Evolutionary conservation across 2,797 vertebrate genomes (phyloP), one percentile per base, ranked within the genome.

Genomic region (Alfaro cultratus): DNA sequence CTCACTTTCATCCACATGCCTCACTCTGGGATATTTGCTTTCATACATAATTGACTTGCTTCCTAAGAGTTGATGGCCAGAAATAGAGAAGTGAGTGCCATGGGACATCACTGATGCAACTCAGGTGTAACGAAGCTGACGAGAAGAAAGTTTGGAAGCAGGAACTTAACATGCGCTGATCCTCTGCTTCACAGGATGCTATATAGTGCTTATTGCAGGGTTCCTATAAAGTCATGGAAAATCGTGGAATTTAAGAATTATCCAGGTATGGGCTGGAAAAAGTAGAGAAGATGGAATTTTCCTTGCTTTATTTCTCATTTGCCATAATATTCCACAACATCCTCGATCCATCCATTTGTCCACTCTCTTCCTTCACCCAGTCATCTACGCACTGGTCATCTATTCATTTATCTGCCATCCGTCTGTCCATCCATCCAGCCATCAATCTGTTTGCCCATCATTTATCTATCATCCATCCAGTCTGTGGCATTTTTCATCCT

Each of bases 81-180:
- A 85, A 60, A 67, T 75, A 75, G 64, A 74, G 81, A 39, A 55
- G 46, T 23, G 71, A 80, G 41, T 64, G 72, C 49, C 2, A 4
- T 16, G 64, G 86, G 67, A 70, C 77, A 26, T 60, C 74, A 72
- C 76, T 91, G 92, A 94, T 84, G 91, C 87, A 93, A 94, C 76
- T 5, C 18, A 7, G 75, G 82, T 86, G 93, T 83, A 93, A 93
- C 75, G 55, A 73, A 31, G 81, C 81, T 45, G 60, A 74, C 1
- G 16, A 15, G 47, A 3, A 26, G 41, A 70, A 45, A 43, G 23
- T 45, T 45, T 45, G 67, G 26, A 70, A 45, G 67, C 26, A 70
- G 67, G 67, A 45, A 43, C n/a, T 43, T n/a, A 7, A 71, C 43
- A 68, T 68, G 34, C n/a, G 29, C 12, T 29, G 68, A 46, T 29